A percentile compares a stretch with the other conserved stretches of the same genome.
Evolutionary conservation across 2,797 vertebrate species (phyloP).

Genomic region (Lagocephalus sceleratus): DNA sequence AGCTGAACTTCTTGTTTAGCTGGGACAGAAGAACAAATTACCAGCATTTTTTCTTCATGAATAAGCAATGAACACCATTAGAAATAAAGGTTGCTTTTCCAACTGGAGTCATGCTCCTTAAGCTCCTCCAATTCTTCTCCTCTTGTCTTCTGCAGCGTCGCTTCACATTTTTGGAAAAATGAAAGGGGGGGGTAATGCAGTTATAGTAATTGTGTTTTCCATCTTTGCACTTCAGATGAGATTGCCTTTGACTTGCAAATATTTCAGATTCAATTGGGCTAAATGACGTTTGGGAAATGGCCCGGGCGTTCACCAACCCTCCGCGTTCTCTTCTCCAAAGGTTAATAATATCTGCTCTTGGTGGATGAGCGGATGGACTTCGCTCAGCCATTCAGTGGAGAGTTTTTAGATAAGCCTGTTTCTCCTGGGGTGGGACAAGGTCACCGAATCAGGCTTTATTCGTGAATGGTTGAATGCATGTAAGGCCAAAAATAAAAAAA

Average conservation of each 20-base stretch:
- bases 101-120: conserved; percentile 26
- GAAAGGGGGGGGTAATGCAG: conserved; percentile 26
- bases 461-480: conserved; percentile 9
- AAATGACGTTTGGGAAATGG: conserved; percentile 60
- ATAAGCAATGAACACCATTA: conserved; percentile 53
- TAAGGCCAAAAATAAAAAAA: conserved; percentile 10
- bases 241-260: conserved; percentile 67
- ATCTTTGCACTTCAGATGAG: conserved; percentile 36
- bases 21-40: conserved; percentile 51
- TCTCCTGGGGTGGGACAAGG: background rate
- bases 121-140: conserved; percentile 28
- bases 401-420: conserved; percentile 19
- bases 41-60: conserved; percentile 50
- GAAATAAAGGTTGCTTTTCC: conserved; percentile 47
- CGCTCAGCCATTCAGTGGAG: conserved; percentile 27
- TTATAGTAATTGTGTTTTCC: conserved; percentile 54
- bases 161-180: conserved; percentile 9
- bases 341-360: conserved; percentile 58
- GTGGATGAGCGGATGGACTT: conserved; percentile 39
- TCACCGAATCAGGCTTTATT: conserved; percentile 26
- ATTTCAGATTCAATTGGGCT: conserved; percentile 58
- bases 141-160: conserved; percentile 8
- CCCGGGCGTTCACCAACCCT: conserved; percentile 41
- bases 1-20: conserved; percentile 42
- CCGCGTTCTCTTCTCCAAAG: conserved; percentile 49